A percentile compares a stretch with the other conserved stretches of the same genome.
Conservation (phyloP, 2,888 invertebrate species). For the Eilema depressum region DNA sequence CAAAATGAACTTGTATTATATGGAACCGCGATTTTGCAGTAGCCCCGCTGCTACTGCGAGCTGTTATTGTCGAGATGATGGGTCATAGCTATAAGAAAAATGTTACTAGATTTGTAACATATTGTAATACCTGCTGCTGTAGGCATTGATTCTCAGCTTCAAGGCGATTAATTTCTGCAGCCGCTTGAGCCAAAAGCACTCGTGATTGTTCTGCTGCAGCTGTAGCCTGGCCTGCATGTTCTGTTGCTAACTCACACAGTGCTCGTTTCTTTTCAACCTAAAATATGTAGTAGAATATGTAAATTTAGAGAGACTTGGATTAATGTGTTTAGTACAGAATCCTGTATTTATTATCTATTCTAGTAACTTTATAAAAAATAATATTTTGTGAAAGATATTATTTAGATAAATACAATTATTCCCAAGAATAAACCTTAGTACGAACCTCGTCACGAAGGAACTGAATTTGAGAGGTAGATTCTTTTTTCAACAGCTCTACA, state of each 20-base stretch:
- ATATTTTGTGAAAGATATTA: too few species aligned
- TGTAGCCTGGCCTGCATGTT: constrained; percentile 77
- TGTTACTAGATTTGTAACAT: neutral
- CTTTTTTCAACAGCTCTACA: constrained; percentile 78
- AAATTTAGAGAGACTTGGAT: neutral
- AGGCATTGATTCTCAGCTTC: constrained; percentile 75
- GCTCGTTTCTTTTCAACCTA: constrained; percentile 77
- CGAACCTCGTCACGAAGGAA: constrained; percentile 77
- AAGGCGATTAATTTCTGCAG: constrained; percentile 71
- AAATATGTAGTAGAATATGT: neutral
- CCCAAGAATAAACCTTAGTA: constrained; percentile 4
- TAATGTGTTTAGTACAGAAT: neutral
- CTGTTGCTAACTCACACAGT: constrained; percentile 72
- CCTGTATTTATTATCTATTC: too few species aligned
- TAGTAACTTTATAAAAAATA: too few species aligned
- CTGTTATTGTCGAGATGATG: too few species aligned
- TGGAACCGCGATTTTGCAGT: neutral
- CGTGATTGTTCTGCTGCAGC: constrained; percentile 79
- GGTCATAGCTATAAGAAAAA: too few species aligned
- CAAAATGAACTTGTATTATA: neutral
- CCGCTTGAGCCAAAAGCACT: constrained; percentile 71
- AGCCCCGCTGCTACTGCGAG: neutral
- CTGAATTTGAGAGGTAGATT: constrained; percentile 78
- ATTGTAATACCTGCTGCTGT: constrained; percentile 69
- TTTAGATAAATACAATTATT: too few species aligned